Percentiles rank a stretch among this genome's conserved stretches.
These are phyloP conservation scores for Coracias cyanogaster DNA, from an alignment of 2,797 vertebrate species.

Conservation along the genomic window DNA sequence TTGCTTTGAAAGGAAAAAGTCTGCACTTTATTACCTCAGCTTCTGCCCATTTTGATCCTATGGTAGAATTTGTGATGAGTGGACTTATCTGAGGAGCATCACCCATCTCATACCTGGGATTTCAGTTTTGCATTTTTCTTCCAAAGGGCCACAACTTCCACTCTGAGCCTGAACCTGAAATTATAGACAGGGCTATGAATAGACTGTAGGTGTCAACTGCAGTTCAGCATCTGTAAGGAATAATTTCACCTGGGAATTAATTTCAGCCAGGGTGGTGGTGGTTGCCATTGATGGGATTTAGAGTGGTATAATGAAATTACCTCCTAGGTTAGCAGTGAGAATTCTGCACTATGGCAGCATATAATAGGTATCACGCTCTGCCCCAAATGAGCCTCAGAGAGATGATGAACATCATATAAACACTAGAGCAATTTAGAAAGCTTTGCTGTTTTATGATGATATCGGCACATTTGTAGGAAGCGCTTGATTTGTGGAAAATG, in stretches of 20 bases:
- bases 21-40: not conserved
- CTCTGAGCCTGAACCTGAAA: not conserved
- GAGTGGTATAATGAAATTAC: not conserved
- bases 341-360: not conserved
- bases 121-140: not conserved
- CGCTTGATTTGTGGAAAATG: conserved; percentile 23
- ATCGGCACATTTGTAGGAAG: not conserved
- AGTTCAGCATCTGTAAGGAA: not conserved
- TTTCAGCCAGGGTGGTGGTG: not conserved
- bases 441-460: not conserved
- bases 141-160: not conserved
- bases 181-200: not conserved
- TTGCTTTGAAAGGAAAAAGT: not conserved
- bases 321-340: not conserved
- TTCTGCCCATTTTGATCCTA: not conserved
- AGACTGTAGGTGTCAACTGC: not conserved
- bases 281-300: not conserved
- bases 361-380: not conserved
- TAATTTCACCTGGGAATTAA: not conserved
- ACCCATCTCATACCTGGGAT: accelerated
- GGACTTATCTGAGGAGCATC: not conserved
- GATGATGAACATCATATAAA: not conserved
- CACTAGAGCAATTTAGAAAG: not conserved
- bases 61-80: not conserved
- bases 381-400: not conserved